Evolutionary conservation across 2,113 vertebrate genomes (phyloP).

Genomic region (Scomber japonicus): DNA sequence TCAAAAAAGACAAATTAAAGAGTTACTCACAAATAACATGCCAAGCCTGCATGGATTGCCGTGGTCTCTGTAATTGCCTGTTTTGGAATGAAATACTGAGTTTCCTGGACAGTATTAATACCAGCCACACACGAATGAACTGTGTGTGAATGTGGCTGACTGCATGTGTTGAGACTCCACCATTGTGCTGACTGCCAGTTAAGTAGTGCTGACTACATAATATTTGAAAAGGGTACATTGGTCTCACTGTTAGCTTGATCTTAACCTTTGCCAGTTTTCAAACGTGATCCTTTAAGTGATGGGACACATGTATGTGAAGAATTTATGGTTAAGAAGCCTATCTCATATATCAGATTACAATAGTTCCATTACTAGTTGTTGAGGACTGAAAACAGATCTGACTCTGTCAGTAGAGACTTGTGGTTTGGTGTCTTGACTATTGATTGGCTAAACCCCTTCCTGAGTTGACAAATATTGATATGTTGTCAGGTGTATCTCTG

Average conservation of each 20-base stretch:
- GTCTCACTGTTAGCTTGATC: neutral
- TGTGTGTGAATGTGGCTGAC: slow-evolving; percentile 1
- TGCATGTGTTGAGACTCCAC: neutral
- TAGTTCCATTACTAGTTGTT: slow-evolving; percentile 29
- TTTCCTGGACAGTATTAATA: slow-evolving; percentile 27
- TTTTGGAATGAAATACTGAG: slow-evolving; percentile 20
- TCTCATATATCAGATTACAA: slow-evolving; percentile 28
- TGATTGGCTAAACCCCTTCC: slow-evolving; percentile 34
- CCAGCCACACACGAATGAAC: slow-evolving; percentile 10
- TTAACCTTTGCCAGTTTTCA: neutral
- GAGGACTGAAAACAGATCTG: slow-evolving; percentile 47
- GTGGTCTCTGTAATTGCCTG: slow-evolving; percentile 43
- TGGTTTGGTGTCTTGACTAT: slow-evolving; percentile 26
- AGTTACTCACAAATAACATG: slow-evolving; percentile 17
- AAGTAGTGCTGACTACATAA: slow-evolving; percentile 17
- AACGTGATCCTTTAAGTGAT: neutral
- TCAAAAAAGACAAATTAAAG: slow-evolving; percentile 1
- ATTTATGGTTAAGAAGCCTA: slow-evolving; percentile 10
- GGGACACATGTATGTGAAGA: slow-evolving; percentile 15
- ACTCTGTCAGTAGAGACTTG: slow-evolving; percentile 17
- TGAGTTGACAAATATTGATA: slow-evolving; percentile 43
- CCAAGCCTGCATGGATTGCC: slow-evolving; percentile 16
- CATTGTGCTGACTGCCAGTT: neutral
- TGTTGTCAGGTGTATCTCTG: slow-evolving; percentile 8
- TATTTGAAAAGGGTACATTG: slow-evolving; percentile 8